phyloP scores from a whole-genome alignment of 2,113 vertebrate genomes.

The Carlito syrichta region DNA sequence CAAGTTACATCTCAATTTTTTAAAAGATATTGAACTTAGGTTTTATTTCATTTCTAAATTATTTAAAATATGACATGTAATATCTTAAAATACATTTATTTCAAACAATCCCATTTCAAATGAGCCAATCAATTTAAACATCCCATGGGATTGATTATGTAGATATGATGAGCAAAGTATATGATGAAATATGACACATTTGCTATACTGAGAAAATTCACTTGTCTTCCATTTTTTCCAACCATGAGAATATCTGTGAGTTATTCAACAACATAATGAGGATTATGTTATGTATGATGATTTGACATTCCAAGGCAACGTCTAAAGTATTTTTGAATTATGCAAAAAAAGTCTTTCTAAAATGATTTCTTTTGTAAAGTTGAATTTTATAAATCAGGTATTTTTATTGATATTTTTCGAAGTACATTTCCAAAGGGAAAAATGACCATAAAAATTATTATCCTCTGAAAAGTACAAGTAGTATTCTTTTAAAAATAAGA shows the following conservation, averaged over 20 bases:
- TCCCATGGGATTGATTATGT: background rate
- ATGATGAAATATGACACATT: background rate
- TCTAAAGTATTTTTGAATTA: slow-evolving; percentile 39
- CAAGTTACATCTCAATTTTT: background rate
- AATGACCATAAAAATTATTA: background rate
- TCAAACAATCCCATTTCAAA: background rate
- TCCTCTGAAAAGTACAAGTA: background rate
- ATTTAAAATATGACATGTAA: background rate
- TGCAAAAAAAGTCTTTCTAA: background rate
- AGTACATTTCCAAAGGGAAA: background rate
- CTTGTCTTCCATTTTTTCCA: background rate
- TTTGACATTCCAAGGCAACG: background rate
- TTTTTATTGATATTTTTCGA: slow-evolving; percentile 6
- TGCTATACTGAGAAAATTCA: background rate
- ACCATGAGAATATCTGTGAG: background rate
- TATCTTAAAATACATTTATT: background rate
- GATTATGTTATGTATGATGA: background rate
- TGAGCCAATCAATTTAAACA: background rate
- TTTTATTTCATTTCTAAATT: slow-evolving; percentile 15
- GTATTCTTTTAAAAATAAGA: background rate
- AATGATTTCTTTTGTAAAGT: background rate
- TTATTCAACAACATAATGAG: background rate
- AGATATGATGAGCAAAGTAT: background rate
- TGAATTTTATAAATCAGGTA: slow-evolving; percentile 28
- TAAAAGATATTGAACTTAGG: background rate